Evolutionary conservation across 2,113 vertebrate genomes (phyloP).

Genomic region (Danionella cerebrum): DNA sequence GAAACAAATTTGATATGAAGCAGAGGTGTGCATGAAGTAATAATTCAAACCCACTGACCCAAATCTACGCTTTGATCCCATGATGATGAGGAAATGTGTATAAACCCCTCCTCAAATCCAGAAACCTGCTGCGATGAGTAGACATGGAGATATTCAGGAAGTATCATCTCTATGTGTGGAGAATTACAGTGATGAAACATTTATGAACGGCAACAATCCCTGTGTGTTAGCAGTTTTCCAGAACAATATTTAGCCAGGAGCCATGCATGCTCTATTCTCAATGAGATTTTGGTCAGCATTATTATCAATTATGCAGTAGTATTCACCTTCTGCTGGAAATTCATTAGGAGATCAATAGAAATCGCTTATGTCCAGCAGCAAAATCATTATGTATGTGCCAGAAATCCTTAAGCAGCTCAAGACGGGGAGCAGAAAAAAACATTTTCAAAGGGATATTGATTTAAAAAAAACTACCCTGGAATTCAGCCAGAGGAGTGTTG

Average conservation of each 20-base stretch:
- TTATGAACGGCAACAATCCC: conserved; percentile 4
- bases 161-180: background rate
- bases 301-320: conserved; percentile 23
- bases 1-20: conserved; percentile 12
- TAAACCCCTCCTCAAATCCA: conserved; percentile 5
- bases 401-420: conserved; percentile 11
- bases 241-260: conserved; percentile 21
- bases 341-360: conserved; percentile 37
- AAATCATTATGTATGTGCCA: conserved; percentile 18
- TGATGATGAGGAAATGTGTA: background rate
- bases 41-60: conserved; percentile 25
- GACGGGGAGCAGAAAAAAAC: background rate
- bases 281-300: conserved; percentile 1
- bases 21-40: background rate
- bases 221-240: conserved; percentile 5
- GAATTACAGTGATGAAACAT: conserved; percentile 23
- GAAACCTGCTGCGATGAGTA: background rate
- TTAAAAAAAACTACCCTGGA: background rate
- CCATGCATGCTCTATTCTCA: background rate
- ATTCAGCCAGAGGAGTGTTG: background rate
- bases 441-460: conserved; percentile 22
- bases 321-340: conserved; percentile 20
- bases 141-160: background rate
- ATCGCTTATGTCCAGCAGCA: conserved; percentile 11
- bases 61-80: conserved; percentile 9